phyloP scores from a whole-genome alignment of 2,797 vertebrate species.

The Gobionotothen gibberifrons region DNA sequence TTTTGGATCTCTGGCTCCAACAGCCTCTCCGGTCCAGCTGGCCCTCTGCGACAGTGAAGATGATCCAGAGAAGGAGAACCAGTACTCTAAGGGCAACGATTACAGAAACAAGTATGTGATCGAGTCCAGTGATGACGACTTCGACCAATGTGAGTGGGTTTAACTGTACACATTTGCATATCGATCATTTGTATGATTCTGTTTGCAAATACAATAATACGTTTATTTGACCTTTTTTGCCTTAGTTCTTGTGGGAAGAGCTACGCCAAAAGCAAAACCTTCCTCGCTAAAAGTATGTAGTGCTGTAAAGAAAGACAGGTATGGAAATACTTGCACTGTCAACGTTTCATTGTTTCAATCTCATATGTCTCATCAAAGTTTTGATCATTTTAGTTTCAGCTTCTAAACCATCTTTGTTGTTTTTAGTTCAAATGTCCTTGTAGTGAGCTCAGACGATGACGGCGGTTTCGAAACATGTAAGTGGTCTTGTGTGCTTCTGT shows the following conservation, averaged over 20 bases:
- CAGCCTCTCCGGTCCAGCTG: not conserved
- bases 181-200: not conserved
- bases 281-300: constrained; percentile 27
- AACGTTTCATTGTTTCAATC: not conserved
- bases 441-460: constrained; percentile 81
- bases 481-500: constrained; percentile 34
- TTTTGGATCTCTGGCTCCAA: not conserved
- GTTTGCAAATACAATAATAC: not conserved
- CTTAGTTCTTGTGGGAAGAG: constrained; percentile 67
- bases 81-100: not conserved
- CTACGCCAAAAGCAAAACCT: constrained; percentile 67
- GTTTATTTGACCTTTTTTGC: constrained; percentile 6
- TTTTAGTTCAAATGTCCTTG: constrained; percentile 57
- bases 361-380: not conserved
- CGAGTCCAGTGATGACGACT: constrained; percentile 86
- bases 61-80: constrained; percentile 77
- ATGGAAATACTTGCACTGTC: not conserved
- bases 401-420: not conserved
- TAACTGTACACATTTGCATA: not conserved
- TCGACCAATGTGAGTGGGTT: constrained; percentile 83
- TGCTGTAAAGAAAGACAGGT: constrained; percentile 63
- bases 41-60: constrained; percentile 51
- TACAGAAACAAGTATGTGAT: constrained; percentile 48
- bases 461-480: constrained; percentile 82
- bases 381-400: not conserved